These are phyloP conservation scores for Vanessa atalanta DNA, from an alignment of 1,140 invertebrate species.

Conservation along the genomic window DNA sequence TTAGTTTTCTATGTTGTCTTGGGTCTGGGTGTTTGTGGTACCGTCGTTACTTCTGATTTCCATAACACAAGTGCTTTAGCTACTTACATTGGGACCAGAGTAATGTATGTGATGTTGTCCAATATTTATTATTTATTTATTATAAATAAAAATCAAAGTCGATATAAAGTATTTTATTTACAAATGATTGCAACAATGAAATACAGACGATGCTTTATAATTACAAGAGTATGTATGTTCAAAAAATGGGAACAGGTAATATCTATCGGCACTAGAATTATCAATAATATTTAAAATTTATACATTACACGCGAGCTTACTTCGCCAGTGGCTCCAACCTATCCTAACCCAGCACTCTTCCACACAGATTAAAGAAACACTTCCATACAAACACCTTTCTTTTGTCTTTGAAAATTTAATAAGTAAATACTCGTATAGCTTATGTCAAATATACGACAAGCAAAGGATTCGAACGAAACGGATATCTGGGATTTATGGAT, in stretches of 20 bases:
- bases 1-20: too few species aligned
- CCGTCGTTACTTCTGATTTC: too few species aligned
- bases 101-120: too few species aligned
- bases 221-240: conserved; percentile 78
- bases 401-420: conserved; percentile 7
- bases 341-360: conserved; percentile 1
- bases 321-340: conserved; percentile 24
- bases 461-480: neutral
- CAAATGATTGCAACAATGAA: conserved; percentile 82
- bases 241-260: conserved; percentile 78
- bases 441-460: neutral
- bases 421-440: conserved; percentile 4
- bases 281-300: conserved; percentile 67
- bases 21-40: too few species aligned
- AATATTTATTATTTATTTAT: too few species aligned
- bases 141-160: conserved; percentile 42
- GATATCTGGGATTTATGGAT: neutral
- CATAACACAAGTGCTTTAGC: too few species aligned
- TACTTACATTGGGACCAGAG: too few species aligned
- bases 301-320: conserved; percentile 65
- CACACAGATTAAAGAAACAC: conserved; percentile 5
- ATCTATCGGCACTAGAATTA: conserved; percentile 79
- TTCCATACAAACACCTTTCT: neutral
- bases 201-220: conserved; percentile 80
- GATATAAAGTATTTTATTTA: conserved; percentile 83